Evolutionary conservation across 2,797 vertebrate species (phyloP).

Genomic region (Erpetoichthys calabaricus): DNA sequence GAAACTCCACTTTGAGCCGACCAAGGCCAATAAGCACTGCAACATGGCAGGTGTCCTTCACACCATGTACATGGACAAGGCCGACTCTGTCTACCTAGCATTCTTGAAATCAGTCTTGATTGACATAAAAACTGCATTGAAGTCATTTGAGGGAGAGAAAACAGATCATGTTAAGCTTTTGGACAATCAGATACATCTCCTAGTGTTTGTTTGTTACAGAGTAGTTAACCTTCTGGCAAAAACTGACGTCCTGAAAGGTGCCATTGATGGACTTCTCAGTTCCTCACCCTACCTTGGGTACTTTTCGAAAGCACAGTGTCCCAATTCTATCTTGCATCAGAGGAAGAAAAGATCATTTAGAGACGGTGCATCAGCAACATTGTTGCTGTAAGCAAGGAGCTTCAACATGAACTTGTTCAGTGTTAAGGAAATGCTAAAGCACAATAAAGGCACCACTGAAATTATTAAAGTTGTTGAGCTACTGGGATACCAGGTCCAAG

Average conservation of each 20-base stretch:
- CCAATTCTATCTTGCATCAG: neutral
- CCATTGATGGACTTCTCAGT: constrained; percentile 7
- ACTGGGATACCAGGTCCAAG: too few relatives aligned
- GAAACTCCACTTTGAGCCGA: constrained; percentile 8
- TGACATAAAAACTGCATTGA: constrained; percentile 3
- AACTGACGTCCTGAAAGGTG: constrained; percentile 2
- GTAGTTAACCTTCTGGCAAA: neutral
- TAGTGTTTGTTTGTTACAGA: neutral
- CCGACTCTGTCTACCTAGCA: neutral
- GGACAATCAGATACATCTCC: constrained; percentile 6
- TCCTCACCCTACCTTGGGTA: neutral
- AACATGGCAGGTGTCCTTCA: constrained; percentile 1
- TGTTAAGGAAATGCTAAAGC: too few relatives aligned
- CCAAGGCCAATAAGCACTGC: constrained; percentile 5
- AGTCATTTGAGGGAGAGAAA: constrained; percentile 9
- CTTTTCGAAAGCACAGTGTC: neutral
- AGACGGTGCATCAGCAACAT: neutral
- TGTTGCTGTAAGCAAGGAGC: neutral
- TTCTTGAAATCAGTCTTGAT: constrained; percentile 2
- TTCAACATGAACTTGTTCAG: too few relatives aligned
- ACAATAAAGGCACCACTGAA: too few relatives aligned
- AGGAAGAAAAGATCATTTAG: neutral
- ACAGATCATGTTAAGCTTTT: constrained; percentile 3
- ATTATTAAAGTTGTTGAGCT: too few relatives aligned
- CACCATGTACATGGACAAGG: constrained; percentile 1